Percentiles rank a stretch among this genome's conserved stretches.
phyloP scores from a whole-genome alignment of 2,113 vertebrate genomes.

The Pampusana beccarii region DNA sequence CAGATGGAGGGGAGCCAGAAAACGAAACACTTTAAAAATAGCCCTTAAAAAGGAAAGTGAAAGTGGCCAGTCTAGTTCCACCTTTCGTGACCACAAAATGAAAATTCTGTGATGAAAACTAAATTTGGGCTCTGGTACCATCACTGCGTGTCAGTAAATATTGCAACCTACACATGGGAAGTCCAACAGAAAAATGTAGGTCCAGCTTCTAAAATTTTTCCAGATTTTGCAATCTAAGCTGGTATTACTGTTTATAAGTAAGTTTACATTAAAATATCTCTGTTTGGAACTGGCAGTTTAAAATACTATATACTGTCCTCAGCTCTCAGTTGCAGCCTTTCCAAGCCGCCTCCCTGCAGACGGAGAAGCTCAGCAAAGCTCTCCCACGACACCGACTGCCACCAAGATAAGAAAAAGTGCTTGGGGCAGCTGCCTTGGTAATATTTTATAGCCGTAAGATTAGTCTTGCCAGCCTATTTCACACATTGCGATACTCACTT shows the following conservation, averaged over 20 bases:
- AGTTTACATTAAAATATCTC: not conserved
- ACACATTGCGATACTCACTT: not conserved
- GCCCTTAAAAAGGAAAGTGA: slow-evolving; percentile 61
- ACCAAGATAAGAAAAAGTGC: not conserved
- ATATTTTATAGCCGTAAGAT: not conserved
- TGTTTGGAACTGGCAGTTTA: not conserved
- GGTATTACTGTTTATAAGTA: not conserved
- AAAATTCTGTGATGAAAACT: not conserved
- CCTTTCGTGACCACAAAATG: not conserved
- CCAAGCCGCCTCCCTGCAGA: not conserved
- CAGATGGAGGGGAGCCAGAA: slow-evolving; percentile 52
- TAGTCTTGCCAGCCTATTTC: not conserved
- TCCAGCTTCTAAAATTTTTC: not conserved
- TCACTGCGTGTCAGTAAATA: not conserved
- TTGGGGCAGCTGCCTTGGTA: not conserved
- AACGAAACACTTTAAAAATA: slow-evolving; percentile 44
- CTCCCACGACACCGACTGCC: not conserved
- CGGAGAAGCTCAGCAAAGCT: not conserved
- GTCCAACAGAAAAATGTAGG: not conserved
- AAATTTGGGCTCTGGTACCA: not conserved
- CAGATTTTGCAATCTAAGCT: not conserved
- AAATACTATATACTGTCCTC: not conserved
- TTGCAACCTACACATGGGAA: not conserved
- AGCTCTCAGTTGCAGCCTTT: not conserved
- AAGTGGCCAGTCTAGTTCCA: not conserved